These are phyloP conservation scores for Myiozetetes cayanensis DNA, from an alignment of 2,113 vertebrate genomes.

Conservation along the genomic window DNA sequence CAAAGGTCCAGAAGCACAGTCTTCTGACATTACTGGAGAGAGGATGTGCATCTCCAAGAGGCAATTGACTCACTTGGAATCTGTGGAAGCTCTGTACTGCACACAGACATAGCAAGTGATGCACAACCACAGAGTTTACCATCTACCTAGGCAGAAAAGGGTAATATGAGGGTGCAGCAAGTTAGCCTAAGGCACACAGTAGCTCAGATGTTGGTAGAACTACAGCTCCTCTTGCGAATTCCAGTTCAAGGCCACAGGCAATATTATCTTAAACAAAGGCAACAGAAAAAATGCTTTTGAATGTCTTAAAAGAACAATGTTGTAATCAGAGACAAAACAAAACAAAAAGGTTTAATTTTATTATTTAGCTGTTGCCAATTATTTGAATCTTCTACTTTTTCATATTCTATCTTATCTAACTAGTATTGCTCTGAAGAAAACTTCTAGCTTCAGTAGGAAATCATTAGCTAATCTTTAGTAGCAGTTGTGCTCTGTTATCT, in stretches of 20 bases:
- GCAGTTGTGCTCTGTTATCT: background rate
- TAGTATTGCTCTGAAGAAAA: background rate
- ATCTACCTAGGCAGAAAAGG: background rate
- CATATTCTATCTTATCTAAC: background rate
- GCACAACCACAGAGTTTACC: background rate
- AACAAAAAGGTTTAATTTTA: background rate
- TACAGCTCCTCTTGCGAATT: background rate
- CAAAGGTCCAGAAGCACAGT: background rate
- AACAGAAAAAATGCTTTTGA: background rate
- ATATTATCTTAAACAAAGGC: background rate
- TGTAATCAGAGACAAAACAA: background rate
- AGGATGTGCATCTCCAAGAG: background rate
- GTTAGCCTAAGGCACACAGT: background rate
- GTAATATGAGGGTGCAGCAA: background rate
- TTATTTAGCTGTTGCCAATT: background rate
- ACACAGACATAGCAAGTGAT: background rate
- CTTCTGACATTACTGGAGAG: background rate
- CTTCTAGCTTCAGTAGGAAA: background rate
- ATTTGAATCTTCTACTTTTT: background rate
- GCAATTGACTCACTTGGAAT: rapidly evolving
- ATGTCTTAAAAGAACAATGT: background rate
- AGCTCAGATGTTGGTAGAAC: background rate
- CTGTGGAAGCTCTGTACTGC: background rate
- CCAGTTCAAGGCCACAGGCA: background rate
- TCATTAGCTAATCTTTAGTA: background rate